Evolutionary conservation across 2,888 invertebrate species (phyloP).

Genomic region (Abrostola tripartita): DNA sequence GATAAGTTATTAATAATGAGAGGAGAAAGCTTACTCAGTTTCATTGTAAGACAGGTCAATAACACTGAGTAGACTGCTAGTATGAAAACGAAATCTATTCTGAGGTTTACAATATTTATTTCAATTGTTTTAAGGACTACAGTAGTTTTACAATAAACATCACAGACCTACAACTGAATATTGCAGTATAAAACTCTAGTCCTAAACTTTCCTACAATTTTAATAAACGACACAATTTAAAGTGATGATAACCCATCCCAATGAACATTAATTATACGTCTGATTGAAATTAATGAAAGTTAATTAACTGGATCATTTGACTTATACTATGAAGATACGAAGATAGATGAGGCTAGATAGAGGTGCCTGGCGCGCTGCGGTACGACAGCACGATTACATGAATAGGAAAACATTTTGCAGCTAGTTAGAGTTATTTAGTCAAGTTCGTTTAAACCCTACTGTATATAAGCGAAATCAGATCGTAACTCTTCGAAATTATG

Average conservation of each 20-base stretch:
- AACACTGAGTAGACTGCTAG: constrained; percentile 23
- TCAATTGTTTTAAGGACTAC: no score
- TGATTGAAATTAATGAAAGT: constrained; percentile 36
- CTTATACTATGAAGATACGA: constrained; percentile 25
- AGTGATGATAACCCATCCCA: constrained; percentile 20
- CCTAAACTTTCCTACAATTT: neutral
- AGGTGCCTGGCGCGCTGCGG: constrained; percentile 60
- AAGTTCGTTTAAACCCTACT: constrained; percentile 10
- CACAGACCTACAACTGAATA: neutral
- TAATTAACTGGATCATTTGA: constrained; percentile 39
- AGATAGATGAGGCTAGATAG: constrained; percentile 36
- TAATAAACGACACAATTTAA: constrained; percentile 16
- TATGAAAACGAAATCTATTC: constrained; percentile 8
- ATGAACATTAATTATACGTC: constrained; percentile 44
- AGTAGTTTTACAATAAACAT: no score
- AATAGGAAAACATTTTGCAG: constrained; percentile 49
- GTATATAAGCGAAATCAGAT: constrained; percentile 18
- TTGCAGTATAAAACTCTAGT: neutral
- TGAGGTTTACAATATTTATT: no score
- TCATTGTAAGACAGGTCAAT: constrained; percentile 20
- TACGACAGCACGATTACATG: constrained; percentile 49
- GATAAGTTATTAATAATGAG: constrained; percentile 41
- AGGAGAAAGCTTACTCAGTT: constrained; percentile 31
- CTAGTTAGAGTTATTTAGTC: constrained; percentile 24
- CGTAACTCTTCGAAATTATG: constrained; percentile 2